Percentiles rank a stretch among this genome's conserved stretches.
Conservation (phyloP, 2,113 vertebrate species). For the Lethenteron reissneri region DNA sequence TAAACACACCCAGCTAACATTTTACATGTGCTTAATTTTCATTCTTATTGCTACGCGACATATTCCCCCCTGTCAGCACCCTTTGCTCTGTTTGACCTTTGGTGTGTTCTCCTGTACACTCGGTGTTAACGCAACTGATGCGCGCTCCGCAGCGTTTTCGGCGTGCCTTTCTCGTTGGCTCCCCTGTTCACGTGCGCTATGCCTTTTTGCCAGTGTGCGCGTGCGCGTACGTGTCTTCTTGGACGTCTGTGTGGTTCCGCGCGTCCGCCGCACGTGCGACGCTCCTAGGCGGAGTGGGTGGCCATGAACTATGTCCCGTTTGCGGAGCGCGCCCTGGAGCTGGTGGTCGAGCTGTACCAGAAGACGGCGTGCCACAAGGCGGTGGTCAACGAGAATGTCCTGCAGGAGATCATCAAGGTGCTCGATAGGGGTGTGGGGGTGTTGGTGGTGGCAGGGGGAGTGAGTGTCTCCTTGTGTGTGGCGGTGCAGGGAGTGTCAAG, state of each 20-base stretch:
- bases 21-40: too few species aligned
- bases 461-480: not conserved
- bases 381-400: conserved; percentile 76
- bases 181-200: too few species aligned
- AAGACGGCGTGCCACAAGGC: conserved; percentile 98
- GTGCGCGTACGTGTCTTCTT: conserved; percentile 10
- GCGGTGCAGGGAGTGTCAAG: not conserved
- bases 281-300: conserved; percentile 82
- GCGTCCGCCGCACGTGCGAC: conserved; percentile 11
- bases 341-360: conserved; percentile 86
- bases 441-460: not conserved
- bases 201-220: conserved; percentile 11
- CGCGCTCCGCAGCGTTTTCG: too few species aligned
- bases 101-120: too few species aligned
- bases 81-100: too few species aligned
- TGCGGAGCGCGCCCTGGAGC: conserved; percentile 83
- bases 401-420: conserved; percentile 91
- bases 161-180: too few species aligned
- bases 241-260: too few species aligned
- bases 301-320: conserved; percentile 98
- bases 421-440: conserved; percentile 6
- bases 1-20: too few species aligned
- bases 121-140: too few species aligned
- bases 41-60: too few species aligned
- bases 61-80: too few species aligned